phyloP scores from a whole-genome alignment of 2,797 vertebrate genomes.

The Crocidura indochinensis region DNA sequence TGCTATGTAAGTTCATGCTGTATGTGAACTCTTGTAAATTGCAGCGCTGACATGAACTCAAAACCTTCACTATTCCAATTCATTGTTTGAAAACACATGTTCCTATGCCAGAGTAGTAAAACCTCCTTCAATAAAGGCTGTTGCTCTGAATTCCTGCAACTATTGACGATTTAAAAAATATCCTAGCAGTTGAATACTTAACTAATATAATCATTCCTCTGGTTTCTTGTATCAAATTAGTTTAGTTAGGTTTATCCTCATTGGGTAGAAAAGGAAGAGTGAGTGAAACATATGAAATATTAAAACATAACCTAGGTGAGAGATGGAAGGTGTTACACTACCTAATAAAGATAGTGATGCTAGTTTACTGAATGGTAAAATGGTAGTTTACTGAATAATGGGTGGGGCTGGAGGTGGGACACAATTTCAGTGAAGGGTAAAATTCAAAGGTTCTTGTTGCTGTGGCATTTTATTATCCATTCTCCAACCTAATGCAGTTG shows the following conservation, averaged over 20 bases:
- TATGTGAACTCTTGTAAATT: slow-evolving; percentile 81
- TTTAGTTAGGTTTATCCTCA: slow-evolving; percentile 62
- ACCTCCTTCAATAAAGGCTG: slow-evolving; percentile 6
- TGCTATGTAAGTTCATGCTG: slow-evolving; percentile 78
- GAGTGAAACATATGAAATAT: slow-evolving; percentile 74
- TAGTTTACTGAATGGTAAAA: no score
- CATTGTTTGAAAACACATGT: slow-evolving; percentile 83
- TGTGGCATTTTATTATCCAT: slow-evolving; percentile 54
- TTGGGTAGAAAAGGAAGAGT: slow-evolving; percentile 26
- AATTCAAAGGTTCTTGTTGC: slow-evolving; percentile 59
- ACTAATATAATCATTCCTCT: background rate
- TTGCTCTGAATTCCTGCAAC: slow-evolving; percentile 15
- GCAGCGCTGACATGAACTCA: slow-evolving; percentile 78
- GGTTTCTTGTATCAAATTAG: slow-evolving; percentile 57
- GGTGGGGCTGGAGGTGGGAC: no score
- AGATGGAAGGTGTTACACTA: slow-evolving; percentile 46
- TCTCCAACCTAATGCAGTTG: slow-evolving; percentile 48
- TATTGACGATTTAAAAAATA: background rate
- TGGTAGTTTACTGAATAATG: no score
- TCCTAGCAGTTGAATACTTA: slow-evolving; percentile 58
- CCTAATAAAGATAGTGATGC: background rate
- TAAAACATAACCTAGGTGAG: slow-evolving; percentile 63
- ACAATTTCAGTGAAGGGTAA: background rate
- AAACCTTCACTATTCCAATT: slow-evolving; percentile 67
- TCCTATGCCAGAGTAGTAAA: slow-evolving; percentile 29